Evolutionary conservation across 2,113 vertebrate species (phyloP), one percentile per base, ranked within the genome.

Genomic region (Urocynchramus pylzowi): DNA sequence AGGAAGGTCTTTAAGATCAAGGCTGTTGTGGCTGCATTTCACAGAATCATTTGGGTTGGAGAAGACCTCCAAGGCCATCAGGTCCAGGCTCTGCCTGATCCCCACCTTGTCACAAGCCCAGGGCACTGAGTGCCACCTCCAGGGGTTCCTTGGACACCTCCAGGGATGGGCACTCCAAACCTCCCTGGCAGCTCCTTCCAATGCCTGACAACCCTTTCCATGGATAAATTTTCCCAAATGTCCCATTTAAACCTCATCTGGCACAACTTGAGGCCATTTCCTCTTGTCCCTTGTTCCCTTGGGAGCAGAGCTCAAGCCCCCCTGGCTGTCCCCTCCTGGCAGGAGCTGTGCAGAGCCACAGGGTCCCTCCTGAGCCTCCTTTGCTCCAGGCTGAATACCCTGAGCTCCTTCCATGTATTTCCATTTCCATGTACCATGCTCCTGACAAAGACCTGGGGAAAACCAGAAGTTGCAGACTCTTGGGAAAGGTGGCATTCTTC

Each of bases 41-140:
- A 63, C 26, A 41, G 70, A 35, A 41, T 45, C 13, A 6, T 15
- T 30, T 33, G 30, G n/a, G 9, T 4, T 44, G 59, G 39, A 41
- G 42, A 54, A 76, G 4, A 42, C 2, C 20, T 56, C 41, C 49
- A 15, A 69, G 12, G 33, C 15, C 70, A 54, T 10, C 23, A 24
- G 18, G 17, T 31, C 63, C 26, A 8, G 31, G 11, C 61, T 61
- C 44, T 20, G 37, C 15, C 31, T 0, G 1, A 9, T 54, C 1
- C 33, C 33, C 19, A 67, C 68, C 28, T 10, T 39, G 33, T 30
- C 52, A 1, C 42, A 6, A 65, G 37, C 33, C 8, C 68, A 81
- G 52, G 37, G 68, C 50, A 4, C 17, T 16, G 18, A 44, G 22
- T 27, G 52, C 18, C 59, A 73, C 18, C 10, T 50, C 27, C 57